phyloP scores from a whole-genome alignment of 2,113 vertebrate species.

The Equus quagga region DNA sequence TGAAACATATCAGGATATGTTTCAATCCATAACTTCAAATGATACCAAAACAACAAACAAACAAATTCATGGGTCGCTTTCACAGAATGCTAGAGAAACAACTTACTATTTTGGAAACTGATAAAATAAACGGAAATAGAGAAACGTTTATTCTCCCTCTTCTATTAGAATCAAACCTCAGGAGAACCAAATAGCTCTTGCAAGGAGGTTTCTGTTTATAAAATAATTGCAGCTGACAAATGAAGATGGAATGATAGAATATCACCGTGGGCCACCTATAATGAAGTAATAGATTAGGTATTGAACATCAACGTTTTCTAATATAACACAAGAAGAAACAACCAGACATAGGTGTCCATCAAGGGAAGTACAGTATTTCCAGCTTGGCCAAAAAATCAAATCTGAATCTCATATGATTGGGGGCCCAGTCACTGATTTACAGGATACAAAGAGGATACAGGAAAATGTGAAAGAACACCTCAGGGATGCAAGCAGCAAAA shows the following conservation, averaged over 20 bases:
- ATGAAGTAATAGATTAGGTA: not conserved
- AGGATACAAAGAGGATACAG: too few relatives aligned
- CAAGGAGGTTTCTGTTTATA: not conserved
- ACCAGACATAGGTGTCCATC: not conserved
- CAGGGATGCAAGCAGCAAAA: too few relatives aligned
- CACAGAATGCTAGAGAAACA: not conserved
- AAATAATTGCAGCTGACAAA: not conserved
- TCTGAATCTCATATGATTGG: not conserved
- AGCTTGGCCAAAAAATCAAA: not conserved
- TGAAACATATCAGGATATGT: not conserved
- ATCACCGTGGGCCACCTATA: not conserved
- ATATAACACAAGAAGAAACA: not conserved
- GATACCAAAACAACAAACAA: not conserved
- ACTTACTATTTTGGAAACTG: not conserved
- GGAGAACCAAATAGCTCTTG: not conserved
- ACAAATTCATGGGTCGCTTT: not conserved
- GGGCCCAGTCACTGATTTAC: too few relatives aligned
- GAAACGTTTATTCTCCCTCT: not conserved
- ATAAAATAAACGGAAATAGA: not conserved
- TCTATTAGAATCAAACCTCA: not conserved
- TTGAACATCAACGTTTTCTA: not conserved
- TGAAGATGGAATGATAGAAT: not conserved
- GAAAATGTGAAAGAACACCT: too few relatives aligned
- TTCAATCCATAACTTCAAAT: not conserved
- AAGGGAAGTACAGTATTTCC: not conserved